Evolutionary conservation across 2,113 vertebrate species (phyloP), one percentile per base, ranked within the genome.

Genomic region (Platichthys stellatus): DNA sequence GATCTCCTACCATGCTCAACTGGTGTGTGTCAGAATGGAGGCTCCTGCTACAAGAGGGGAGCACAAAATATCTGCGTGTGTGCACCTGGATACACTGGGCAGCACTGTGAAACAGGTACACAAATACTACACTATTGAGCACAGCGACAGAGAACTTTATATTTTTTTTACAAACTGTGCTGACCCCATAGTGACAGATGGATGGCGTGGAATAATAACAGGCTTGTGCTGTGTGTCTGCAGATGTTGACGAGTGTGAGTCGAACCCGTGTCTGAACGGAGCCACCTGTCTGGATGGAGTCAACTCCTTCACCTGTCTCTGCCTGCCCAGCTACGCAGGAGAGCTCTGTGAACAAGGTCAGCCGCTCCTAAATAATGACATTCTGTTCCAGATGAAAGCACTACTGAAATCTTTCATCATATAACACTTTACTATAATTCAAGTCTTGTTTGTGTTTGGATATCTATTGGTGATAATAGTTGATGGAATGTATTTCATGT

Each of bases 201-300:
- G 3, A 10, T 2, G 51, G 49, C 45, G 63, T 57, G 31, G 66
- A 51, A 63, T 84, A 81, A 83, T 18, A 45, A 5, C 13, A 3
- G 23, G 21, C 26, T 17, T 72, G 58, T 81, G 77, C 62, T 79
- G 76, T 20, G 74, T 49, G 54, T 92, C 51, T 90, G 72, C 88
- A 99, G 97, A 98, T 84, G 87, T 95, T 0, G 97, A 99, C 38
- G 97, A 98, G 86, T 99, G 97, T 81, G 96, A 96, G 74, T 96
- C 96, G 2, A 97, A 97, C 85, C 97, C 97, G 0, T 99, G 97
- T 80, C 93, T 93, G 75, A 99, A 99, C 15, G 97, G 97, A 87
- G 97, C 95, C 78, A 98, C 97, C 0, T 99, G 97, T 63, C 83
- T 97, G 28, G 97, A 98, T 0, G 94, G 95, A 2, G 82, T 94